Percentiles rank a stretch among this genome's conserved stretches.
Conservation (phyloP, 92 coral and sea anemone species). For the Virgularia gustaviana region DNA sequence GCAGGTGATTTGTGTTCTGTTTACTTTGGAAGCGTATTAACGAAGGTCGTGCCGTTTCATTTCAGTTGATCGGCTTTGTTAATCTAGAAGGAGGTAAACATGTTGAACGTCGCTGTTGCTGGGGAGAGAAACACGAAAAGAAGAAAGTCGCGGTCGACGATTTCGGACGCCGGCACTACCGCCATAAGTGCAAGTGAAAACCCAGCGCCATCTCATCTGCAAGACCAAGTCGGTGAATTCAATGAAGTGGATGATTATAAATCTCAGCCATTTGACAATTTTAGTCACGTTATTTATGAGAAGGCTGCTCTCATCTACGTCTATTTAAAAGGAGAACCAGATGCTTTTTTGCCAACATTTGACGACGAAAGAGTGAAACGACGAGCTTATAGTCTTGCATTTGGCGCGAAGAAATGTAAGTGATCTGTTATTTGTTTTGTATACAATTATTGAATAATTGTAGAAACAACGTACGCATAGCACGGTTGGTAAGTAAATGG, state of each 20-base stretch:
- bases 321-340: constrained; percentile 76
- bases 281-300: constrained; percentile 78
- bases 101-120: constrained; percentile 18
- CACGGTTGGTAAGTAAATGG: too few species aligned
- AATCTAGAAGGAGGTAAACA: background rate
- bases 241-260: background rate
- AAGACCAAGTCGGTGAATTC: background rate
- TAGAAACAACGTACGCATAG: too few species aligned
- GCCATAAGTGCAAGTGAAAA: background rate
- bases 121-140: constrained; percentile 15
- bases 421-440: too few species aligned
- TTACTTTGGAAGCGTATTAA: too few species aligned
- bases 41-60: too few species aligned
- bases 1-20: too few species aligned
- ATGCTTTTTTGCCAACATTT: constrained; percentile 75
- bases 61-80: too few species aligned
- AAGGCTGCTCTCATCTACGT: constrained; percentile 79
- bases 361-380: constrained; percentile 83
- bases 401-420: constrained; percentile 98
- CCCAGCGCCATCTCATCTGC: background rate
- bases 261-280: constrained; percentile 33
- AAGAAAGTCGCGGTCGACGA: constrained; percentile 14
- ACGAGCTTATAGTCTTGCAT: constrained; percentile 93
- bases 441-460: too few species aligned
- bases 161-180: background rate